Percentiles rank a stretch among this genome's conserved stretches.
These are phyloP conservation scores for Thrips palmi DNA, from an alignment of 1,140 invertebrate species.

Conservation along the genomic window DNA sequence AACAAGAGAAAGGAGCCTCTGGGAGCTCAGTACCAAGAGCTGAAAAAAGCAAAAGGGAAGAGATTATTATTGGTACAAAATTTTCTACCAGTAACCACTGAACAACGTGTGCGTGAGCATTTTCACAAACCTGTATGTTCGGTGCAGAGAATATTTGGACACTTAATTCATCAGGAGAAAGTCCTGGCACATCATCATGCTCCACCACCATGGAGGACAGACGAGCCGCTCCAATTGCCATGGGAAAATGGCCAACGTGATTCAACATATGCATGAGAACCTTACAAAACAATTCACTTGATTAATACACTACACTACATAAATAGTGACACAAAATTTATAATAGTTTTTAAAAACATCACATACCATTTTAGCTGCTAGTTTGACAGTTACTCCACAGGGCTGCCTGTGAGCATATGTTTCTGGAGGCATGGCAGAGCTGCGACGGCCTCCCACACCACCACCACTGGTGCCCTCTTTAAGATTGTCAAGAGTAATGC, in stretches of 20 bases:
- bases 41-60: conserved; percentile 37
- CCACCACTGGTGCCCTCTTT: too few relatives aligned
- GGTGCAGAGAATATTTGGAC: conserved; percentile 67
- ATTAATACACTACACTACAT: background rate
- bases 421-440: conserved; percentile 11
- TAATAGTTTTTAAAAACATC: background rate
- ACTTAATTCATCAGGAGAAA: conserved; percentile 50
- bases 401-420: conserved; percentile 25
- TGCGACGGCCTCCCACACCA: conserved; percentile 1
- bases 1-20: conserved; percentile 75
- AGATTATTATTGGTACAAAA: conserved; percentile 5
- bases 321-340: background rate
- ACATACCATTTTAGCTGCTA: conserved; percentile 44
- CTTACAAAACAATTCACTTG: conserved; percentile 17
- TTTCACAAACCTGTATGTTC: conserved; percentile 43
- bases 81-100: too few relatives aligned
- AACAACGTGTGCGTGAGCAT: background rate
- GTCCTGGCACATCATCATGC: conserved; percentile 72
- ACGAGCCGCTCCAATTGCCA: conserved; percentile 66
- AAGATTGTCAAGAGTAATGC: conserved; percentile 47
- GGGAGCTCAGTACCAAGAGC: conserved; percentile 69
- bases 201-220: conserved; percentile 77
- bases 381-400: conserved; percentile 32
- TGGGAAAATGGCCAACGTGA: conserved; percentile 76
- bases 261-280: conserved; percentile 65